Base-by-base conservation (phyloP, 2,113 vertebrate species). In the Pachyramphus minor region DNA sequence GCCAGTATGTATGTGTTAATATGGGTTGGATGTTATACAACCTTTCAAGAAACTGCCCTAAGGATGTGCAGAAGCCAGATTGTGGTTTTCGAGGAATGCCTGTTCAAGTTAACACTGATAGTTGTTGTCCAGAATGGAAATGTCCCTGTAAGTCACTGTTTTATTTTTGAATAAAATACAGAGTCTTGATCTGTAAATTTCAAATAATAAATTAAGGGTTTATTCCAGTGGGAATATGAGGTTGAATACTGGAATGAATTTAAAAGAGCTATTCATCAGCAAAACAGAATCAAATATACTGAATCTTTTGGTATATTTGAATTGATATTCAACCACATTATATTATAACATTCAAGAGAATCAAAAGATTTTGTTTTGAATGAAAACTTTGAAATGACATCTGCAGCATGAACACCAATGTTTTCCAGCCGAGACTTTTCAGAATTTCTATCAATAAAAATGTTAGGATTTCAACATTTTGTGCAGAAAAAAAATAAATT, bases 91-190 rank as follows among this genome's bases (percentile, higher is more conserved):
- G 98, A 94, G 99, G 99, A 79, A 98, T 99, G 97, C 98, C 99
- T 56, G 97, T 99, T 87, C 99, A 99, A 97, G 97, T 98, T 90
- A 99, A 99, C 96, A 97, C 93, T 23, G 99, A 99, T 90, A 98
- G 98, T 91, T 99, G 99, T 96, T 99, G 99, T 75, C 99, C 99
- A 20, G 98, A 98, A 93, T 99, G 99, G 99, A 98, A 99, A 97
- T 99, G 99, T 85, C 99, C 99, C 18, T 99, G 99, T 99, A 97
- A 97, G 99, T 97, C 21, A 18, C 66, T 63, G 15, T 64, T 76
- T 84, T 33, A 20, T 63, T 89, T 94, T 80, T 23, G 56, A 77
- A 55, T 80, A 37, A 33, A 90, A 39, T 31, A 39, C 4, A 45
- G 11, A 69, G 6, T 9, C 63, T 79, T 80, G 49, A 60, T 64